phyloP scores from a whole-genome alignment of 64 coral and sea anemone species.

The Porites lutea region DNA sequence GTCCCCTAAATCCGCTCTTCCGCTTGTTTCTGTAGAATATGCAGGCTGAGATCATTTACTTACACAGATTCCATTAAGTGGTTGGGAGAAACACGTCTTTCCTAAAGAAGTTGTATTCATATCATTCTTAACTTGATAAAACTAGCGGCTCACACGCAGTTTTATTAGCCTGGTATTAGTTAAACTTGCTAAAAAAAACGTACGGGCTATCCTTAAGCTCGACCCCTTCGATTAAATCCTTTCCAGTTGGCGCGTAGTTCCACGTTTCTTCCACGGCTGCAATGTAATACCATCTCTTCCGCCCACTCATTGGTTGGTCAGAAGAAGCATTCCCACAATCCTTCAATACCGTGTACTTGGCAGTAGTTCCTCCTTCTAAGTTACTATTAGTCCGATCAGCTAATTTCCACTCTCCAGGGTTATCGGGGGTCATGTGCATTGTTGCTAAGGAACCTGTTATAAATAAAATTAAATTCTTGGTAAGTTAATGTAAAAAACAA shows the following conservation, averaged over 20 bases:
- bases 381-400: slow-evolving; percentile 80
- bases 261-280: slow-evolving; percentile 69
- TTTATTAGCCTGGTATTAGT: too few relatives aligned
- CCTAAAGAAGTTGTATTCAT: too few relatives aligned
- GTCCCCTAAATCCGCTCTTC: too few relatives aligned
- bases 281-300: slow-evolving; percentile 72
- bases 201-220: slow-evolving; percentile 64
- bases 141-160: too few relatives aligned
- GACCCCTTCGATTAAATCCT: slow-evolving; percentile 49
- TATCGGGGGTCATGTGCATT: slow-evolving; percentile 79
- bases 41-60: too few relatives aligned
- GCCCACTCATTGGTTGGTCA: slow-evolving; percentile 17
- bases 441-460: slow-evolving; percentile 65
- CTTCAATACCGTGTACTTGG: slow-evolving; percentile 68
- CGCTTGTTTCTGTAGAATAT: too few relatives aligned
- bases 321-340: slow-evolving; percentile 28
- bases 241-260: slow-evolving; percentile 78
- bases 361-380: slow-evolving; percentile 78
- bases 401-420: slow-evolving; percentile 83
- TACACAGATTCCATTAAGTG: too few relatives aligned
- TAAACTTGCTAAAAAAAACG: background rate
- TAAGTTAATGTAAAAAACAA: background rate
- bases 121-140: too few relatives aligned
- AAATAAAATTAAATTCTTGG: too few relatives aligned
- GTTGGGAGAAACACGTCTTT: too few relatives aligned